A percentile compares a stretch with the other conserved stretches of the same genome.
These are phyloP conservation scores for Margaritifera margaritifera DNA, from an alignment of 2,888 invertebrate species.

Conservation along the genomic window DNA sequence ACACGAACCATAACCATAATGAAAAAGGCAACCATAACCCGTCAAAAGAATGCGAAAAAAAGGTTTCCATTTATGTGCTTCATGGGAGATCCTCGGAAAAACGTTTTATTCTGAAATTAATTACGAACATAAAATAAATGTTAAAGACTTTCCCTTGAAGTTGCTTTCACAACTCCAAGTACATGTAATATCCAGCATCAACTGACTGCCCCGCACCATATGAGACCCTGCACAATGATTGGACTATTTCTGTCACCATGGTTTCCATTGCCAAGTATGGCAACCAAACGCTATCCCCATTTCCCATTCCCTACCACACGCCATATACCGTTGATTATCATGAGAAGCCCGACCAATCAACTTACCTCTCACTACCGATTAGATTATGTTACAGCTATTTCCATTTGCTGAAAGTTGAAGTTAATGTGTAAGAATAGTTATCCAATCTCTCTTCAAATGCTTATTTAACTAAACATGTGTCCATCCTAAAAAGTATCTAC, in stretches of 20 bases:
- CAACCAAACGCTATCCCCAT: constrained; percentile 47
- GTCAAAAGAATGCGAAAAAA: too few relatives aligned
- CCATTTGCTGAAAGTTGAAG: constrained; percentile 37
- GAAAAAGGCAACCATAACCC: too few relatives aligned
- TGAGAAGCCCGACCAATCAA: constrained; percentile 38
- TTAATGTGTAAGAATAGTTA: neutral
- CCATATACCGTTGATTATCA: constrained; percentile 45
- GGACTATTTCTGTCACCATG: constrained; percentile 52
- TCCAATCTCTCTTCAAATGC: too few relatives aligned
- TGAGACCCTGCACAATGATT: constrained; percentile 56
- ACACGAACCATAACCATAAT: too few relatives aligned
- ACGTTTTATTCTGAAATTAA: too few relatives aligned
- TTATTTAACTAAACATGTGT: too few relatives aligned
- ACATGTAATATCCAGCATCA: constrained; percentile 49
- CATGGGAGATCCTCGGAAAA: too few relatives aligned
- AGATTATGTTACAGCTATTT: constrained; percentile 22
- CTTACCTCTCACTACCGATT: constrained; percentile 45
- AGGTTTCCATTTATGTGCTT: too few relatives aligned
- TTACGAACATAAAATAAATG: too few relatives aligned
- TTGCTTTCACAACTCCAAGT: constrained; percentile 5
- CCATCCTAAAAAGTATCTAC: too few relatives aligned
- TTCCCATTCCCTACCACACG: constrained; percentile 45
- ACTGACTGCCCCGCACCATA: constrained; percentile 54
- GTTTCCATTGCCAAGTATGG: constrained; percentile 51
- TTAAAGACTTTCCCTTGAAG: too few relatives aligned